Evolutionary conservation across 2,888 invertebrate species (phyloP), one percentile per base, ranked within the genome.

Genomic region (Ctena decussata): DNA sequence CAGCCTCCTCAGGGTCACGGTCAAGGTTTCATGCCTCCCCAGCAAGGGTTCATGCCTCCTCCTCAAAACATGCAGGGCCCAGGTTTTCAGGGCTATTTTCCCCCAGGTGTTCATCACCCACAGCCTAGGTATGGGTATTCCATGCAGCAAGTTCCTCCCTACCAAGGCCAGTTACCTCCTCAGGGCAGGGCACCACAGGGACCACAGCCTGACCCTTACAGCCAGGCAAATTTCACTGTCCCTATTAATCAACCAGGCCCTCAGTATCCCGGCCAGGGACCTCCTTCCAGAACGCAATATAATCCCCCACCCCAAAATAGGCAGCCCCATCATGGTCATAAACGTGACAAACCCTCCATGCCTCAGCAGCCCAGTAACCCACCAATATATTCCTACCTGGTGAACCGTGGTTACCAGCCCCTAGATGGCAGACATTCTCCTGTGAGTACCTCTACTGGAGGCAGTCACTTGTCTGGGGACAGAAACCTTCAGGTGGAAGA

Each of bases 321-420:
- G n/a, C 77, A 74, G 18, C 75, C 80, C 39, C 77, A 84, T n/a
- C 81, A 60, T 11, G 73, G 70, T 18, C 53, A 53, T 46, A 53
- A 37, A 30, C 77, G 77, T 30, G 75, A 72, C 46, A 8, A 72
- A 24, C 72, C 72, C 18, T n/a, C 35, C 3, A 1, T 30, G 44
- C 27, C 41, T 27, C 41, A 57, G 41, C 35, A 71, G n/a, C 72
- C 80, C 0, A 79, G 71, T 35, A 53, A 89, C 0, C 82, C 84
- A 27, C 94, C 93, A 15, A 87, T 93, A 8, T 94, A 93, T 86
- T 93, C 93, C 0, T 92, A 94, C 72, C 89, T 94, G 27, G 94
- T 94, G 18, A 93, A 91, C 70, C 81, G 94, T 32, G 94, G 94
- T 30, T 94, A 93, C 87, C 90, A 83, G 12, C 93, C 92, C 39